Evolutionary conservation across 2,888 invertebrate genomes (phyloP).

Genomic region (Xestia xanthographa): DNA sequence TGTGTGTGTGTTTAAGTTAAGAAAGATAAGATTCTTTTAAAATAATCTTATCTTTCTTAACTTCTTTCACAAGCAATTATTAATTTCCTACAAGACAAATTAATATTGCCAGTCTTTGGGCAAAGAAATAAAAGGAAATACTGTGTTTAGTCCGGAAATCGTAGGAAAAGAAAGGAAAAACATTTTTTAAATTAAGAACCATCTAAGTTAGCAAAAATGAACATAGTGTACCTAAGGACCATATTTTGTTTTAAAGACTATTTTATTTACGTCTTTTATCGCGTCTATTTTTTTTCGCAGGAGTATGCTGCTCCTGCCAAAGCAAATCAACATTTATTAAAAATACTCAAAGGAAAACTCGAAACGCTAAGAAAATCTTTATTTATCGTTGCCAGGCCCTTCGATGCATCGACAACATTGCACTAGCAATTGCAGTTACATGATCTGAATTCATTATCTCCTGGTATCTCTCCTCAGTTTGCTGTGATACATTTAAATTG

Average conservation of each 20-base stretch:
- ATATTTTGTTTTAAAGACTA: neutral
- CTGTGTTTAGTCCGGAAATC: neutral
- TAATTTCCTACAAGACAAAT: neutral
- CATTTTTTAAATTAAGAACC: neutral
- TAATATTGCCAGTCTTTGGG: neutral
- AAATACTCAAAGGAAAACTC: neutral
- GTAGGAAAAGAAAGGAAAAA: neutral
- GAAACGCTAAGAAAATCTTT: constrained; percentile 9
- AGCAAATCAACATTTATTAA: neutral
- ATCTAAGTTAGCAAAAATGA: neutral
- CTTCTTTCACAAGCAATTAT: neutral
- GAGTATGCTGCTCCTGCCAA: too few relatives aligned
- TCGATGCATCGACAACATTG: constrained; percentile 19
- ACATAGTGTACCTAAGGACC: too few relatives aligned
- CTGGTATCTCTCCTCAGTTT: constrained; percentile 45
- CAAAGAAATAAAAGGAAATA: neutral
- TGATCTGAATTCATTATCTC: constrained; percentile 54
- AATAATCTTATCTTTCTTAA: neutral
- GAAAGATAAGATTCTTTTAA: too few relatives aligned
- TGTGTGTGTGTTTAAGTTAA: too few relatives aligned
- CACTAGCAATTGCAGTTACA: constrained; percentile 51
- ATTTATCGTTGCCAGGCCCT: constrained; percentile 3
- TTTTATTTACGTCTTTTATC: neutral
- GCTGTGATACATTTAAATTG: constrained; percentile 60
- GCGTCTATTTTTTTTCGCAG: too few relatives aligned